A percentile compares a stretch with the other conserved stretches of the same genome.
Conservation (phyloP, 2,888 invertebrate species). For the Mythimna pallens region DNA sequence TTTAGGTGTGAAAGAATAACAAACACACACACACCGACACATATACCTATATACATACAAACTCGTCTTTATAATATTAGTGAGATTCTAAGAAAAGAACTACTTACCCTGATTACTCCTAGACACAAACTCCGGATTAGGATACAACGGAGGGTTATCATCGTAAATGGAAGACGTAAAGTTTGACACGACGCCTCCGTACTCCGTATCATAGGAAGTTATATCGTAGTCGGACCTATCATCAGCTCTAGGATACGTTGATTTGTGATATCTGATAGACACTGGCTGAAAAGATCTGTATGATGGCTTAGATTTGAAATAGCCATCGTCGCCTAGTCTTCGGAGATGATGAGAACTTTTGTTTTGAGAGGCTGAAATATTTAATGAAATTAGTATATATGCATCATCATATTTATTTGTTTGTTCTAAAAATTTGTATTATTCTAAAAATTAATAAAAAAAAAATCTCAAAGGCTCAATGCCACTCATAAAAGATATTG, state of each 20-base stretch:
- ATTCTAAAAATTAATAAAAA: neutral
- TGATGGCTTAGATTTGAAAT: constrained; percentile 79
- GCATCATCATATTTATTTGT: neutral
- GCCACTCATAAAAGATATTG: neutral
- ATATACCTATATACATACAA: neutral
- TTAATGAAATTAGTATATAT: neutral
- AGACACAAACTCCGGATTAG: constrained; percentile 86
- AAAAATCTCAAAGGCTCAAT: too few species aligned
- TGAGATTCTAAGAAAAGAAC: neutral
- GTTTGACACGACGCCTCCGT: constrained; percentile 87
- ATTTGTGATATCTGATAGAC: constrained; percentile 81
- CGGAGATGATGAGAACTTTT: constrained; percentile 72
- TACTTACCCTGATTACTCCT: constrained; percentile 80
- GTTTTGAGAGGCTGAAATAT: constrained; percentile 74
- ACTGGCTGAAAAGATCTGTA: constrained; percentile 85
- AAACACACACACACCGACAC: neutral
- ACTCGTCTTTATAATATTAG: neutral
- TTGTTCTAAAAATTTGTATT: too few species aligned
- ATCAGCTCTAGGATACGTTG: constrained; percentile 79
- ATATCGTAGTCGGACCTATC: constrained; percentile 85
- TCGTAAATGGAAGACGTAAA: constrained; percentile 89
- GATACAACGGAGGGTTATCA: constrained; percentile 87
- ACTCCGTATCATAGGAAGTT: constrained; percentile 86
- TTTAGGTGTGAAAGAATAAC: neutral
- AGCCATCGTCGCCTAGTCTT: constrained; percentile 76